phyloP scores from a whole-genome alignment of 2,113 vertebrate species.

The Mixornis gularis region DNA sequence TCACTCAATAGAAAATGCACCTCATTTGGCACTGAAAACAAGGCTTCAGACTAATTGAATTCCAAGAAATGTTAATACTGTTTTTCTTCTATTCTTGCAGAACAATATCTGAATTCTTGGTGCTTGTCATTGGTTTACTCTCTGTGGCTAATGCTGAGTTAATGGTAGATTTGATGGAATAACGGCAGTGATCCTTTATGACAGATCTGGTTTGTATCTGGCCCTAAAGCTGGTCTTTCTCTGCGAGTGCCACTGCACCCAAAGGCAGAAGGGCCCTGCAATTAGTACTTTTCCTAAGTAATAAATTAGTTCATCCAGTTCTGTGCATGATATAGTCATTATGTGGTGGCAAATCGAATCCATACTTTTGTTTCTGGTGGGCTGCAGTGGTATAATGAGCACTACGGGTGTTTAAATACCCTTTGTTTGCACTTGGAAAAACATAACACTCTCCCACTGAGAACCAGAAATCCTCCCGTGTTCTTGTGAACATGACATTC shows the following conservation, averaged over 20 bases:
- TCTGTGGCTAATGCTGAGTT: slow-evolving; percentile 11
- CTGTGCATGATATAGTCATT: slow-evolving; percentile 20
- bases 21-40: neutral
- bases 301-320: slow-evolving; percentile 51
- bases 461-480: slow-evolving; percentile 24
- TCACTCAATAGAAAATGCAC: neutral
- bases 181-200: neutral
- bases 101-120: slow-evolving; percentile 39
- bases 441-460: slow-evolving; percentile 24
- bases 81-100: neutral
- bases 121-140: neutral
- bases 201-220: neutral
- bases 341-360: slow-evolving; percentile 30
- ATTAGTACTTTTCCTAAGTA: slow-evolving; percentile 46
- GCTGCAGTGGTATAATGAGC: neutral
- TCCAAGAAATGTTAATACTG: slow-evolving; percentile 6
- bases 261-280: slow-evolving; percentile 44
- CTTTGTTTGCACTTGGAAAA: slow-evolving; percentile 47
- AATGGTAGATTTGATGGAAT: neutral
- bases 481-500: neutral
- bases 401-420: neutral
- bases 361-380: neutral
- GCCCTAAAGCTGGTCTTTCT: neutral
- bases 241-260: neutral
- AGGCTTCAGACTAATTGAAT: neutral